These are phyloP conservation scores for Lycaon pictus DNA, from an alignment of 2,113 vertebrate species.

Conservation along the genomic window DNA sequence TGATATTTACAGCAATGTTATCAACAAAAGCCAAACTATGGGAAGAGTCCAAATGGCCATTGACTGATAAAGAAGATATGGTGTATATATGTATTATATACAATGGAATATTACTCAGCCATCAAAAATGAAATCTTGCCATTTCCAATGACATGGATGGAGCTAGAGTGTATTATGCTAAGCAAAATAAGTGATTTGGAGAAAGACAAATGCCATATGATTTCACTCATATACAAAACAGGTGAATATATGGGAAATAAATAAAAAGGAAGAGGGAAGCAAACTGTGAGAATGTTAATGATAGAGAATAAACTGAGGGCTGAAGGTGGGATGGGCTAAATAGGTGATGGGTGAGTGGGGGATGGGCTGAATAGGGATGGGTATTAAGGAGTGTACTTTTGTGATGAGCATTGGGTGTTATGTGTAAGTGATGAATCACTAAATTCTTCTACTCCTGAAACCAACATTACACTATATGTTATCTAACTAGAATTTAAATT, in stretches of 20 bases:
- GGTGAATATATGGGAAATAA: neutral
- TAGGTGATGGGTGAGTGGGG: neutral
- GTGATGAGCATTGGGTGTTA: neutral
- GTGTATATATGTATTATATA: neutral
- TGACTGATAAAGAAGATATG: neutral
- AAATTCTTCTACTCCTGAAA: neutral
- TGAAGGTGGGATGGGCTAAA: neutral
- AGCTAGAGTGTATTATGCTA: neutral
- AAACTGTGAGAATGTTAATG: neutral
- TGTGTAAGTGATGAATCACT: neutral
- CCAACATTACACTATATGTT: neutral
- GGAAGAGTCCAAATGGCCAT: neutral
- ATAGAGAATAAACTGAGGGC: neutral
- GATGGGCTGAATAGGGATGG: neutral
- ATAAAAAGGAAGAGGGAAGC: neutral
- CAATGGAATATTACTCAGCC: neutral
- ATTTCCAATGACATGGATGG: neutral
- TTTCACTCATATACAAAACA: neutral
- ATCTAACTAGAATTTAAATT: neutral
- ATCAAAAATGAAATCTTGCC: neutral
- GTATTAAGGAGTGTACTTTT: neutral
- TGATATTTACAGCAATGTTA: neutral
- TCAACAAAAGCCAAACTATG: neutral
- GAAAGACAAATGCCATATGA: neutral
- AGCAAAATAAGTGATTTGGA: neutral